These are phyloP conservation scores for Ectropis grisescens DNA, from an alignment of 1,140 invertebrate species.

Conservation along the genomic window DNA sequence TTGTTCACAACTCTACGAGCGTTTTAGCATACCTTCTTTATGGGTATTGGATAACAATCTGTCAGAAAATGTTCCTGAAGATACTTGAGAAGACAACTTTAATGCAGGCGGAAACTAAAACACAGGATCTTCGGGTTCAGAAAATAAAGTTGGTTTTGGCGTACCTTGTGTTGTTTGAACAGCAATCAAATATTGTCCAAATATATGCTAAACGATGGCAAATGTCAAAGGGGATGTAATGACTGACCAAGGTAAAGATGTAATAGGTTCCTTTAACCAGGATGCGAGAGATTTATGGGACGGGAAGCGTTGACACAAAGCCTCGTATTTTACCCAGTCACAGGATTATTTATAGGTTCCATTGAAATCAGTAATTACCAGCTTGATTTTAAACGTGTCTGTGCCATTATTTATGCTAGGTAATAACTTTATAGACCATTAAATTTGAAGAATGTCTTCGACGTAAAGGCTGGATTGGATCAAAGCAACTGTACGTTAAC, in stretches of 20 bases:
- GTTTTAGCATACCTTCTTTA: slow-evolving; percentile 9
- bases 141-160: too few species aligned
- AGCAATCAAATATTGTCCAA: neutral
- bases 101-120: neutral
- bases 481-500: too few species aligned
- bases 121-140: neutral
- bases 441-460: too few species aligned
- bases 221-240: slow-evolving; percentile 21
- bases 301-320: slow-evolving; percentile 16
- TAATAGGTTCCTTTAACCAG: slow-evolving; percentile 7
- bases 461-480: too few species aligned
- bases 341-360: slow-evolving; percentile 3
- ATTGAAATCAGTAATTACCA: too few species aligned
- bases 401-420: too few species aligned
- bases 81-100: neutral
- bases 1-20: slow-evolving; percentile 1
- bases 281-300: slow-evolving; percentile 17
- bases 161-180: too few species aligned
- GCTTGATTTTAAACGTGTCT: too few species aligned
- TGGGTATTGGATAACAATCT: slow-evolving; percentile 11
- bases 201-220: slow-evolving; percentile 11
- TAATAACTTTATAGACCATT: too few species aligned
- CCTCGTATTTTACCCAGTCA: too few species aligned
- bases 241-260: slow-evolving; percentile 11
- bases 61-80: slow-evolving; percentile 3